These are phyloP conservation scores for Dicyrtomina minuta DNA, from an alignment of 2,888 invertebrate species.

Conservation along the genomic window DNA sequence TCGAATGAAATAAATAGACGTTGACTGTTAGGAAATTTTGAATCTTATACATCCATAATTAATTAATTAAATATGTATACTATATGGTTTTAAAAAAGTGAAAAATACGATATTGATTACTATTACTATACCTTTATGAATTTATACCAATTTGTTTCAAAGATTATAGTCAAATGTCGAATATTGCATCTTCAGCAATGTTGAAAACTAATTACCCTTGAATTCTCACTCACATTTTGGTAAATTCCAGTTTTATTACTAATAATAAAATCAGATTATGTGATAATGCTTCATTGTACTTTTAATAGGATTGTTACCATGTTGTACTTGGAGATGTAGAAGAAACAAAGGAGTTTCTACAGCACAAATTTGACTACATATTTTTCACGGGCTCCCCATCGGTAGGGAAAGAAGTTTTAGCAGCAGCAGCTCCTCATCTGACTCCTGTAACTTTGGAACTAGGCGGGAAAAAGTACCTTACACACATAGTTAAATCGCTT, in stretches of 20 bases:
- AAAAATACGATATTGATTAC: too few species aligned
- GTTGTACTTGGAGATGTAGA: conserved; percentile 79
- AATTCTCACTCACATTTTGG: too few species aligned
- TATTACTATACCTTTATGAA: too few species aligned
- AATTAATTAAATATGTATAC: too few species aligned
- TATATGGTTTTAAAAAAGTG: too few species aligned
- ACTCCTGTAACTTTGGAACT: conserved; percentile 93
- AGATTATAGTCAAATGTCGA: neutral
- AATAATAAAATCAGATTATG: neutral
- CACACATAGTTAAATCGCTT: too few species aligned
- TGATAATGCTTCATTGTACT: neutral
- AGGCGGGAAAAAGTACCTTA: conserved; percentile 77
- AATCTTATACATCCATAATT: too few species aligned
- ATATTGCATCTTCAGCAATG: neutral
- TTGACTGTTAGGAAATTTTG: too few species aligned
- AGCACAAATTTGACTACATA: conserved; percentile 91
- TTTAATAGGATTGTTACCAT: conserved; percentile 69
- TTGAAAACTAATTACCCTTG: neutral
- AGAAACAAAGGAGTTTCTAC: conserved; percentile 82
- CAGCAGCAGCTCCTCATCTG: conserved; percentile 83
- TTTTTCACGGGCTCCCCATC: conserved; percentile 88
- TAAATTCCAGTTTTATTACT: neutral
- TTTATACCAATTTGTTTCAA: too few species aligned
- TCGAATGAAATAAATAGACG: too few species aligned
- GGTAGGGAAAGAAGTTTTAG: conserved; percentile 84